These are phyloP conservation scores for Ellobius talpinus DNA, from an alignment of 2,113 vertebrate species.

Conservation along the genomic window DNA sequence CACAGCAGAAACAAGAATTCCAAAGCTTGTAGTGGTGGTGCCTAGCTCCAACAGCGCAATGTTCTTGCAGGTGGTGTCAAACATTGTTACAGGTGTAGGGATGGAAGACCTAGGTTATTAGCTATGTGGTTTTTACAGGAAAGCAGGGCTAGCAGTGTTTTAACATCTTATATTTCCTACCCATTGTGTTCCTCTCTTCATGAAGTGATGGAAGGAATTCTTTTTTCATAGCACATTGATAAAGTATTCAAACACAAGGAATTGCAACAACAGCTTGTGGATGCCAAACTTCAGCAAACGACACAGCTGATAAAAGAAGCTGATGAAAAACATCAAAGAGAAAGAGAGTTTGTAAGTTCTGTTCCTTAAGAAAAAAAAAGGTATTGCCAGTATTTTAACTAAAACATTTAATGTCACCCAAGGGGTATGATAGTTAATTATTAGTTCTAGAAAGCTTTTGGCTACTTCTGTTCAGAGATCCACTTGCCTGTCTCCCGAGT, in stretches of 20 bases:
- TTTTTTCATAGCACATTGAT: slow-evolving; percentile 93
- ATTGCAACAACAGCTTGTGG: slow-evolving; percentile 97
- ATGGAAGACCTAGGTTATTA: neutral
- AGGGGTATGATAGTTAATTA: neutral
- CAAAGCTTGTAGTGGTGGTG: neutral
- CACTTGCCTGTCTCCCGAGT: neutral
- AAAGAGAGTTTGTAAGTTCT: slow-evolving; percentile 96
- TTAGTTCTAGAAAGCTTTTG: slow-evolving; percentile 14
- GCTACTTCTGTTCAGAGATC: neutral
- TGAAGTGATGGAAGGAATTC: slow-evolving; percentile 56
- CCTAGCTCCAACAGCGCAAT: neutral
- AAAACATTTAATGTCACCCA: neutral
- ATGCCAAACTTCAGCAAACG: slow-evolving; percentile 97
- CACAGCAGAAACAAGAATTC: neutral
- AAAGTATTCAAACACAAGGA: slow-evolving; percentile 99
- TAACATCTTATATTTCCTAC: neutral
- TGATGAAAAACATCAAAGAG: slow-evolving; percentile 96
- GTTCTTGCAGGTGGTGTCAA: neutral
- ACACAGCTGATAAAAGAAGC: slow-evolving; percentile 98
- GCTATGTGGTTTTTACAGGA: neutral
- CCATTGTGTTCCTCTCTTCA: neutral
- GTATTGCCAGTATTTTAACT: neutral
- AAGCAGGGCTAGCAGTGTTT: neutral
- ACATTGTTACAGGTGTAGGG: neutral
- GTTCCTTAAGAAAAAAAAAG: slow-evolving; percentile 38